Conservation (phyloP, 2,888 invertebrate species). For the Cataglyphis altisquamis region DNA sequence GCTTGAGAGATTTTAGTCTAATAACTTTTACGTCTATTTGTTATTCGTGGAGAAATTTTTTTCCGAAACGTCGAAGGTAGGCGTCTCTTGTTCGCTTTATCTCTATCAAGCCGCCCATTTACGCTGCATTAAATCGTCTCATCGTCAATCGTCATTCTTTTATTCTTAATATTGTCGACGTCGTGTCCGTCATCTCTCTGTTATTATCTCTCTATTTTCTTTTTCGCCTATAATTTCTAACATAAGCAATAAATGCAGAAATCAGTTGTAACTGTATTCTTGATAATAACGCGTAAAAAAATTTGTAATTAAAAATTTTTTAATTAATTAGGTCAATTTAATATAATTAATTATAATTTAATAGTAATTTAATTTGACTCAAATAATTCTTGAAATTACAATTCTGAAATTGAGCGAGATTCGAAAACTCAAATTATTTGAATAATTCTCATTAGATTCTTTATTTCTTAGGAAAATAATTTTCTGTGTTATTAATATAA, state of each 20-base stretch:
- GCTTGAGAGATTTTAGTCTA: constrained; percentile 11
- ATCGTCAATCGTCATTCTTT: constrained; percentile 42
- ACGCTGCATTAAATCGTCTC: constrained; percentile 19
- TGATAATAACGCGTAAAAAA: not conserved
- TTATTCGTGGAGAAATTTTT: constrained; percentile 14
- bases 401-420: constrained; percentile 2
- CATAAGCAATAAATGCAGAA: constrained; percentile 14
- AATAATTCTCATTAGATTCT: not conserved
- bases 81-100: constrained; percentile 15
- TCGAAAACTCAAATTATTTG: not conserved
- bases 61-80: not conserved
- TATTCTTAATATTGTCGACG: constrained; percentile 31
- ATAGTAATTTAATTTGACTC: not conserved
- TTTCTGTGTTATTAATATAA: not conserved
- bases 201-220: constrained; percentile 25
- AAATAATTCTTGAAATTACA: not conserved
- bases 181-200: constrained; percentile 8
- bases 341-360: not conserved
- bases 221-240: constrained; percentile 24
- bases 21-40: constrained; percentile 5
- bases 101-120: constrained; percentile 7
- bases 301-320: not conserved
- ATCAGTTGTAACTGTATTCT: constrained; percentile 21
- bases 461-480: not conserved
- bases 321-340: not conserved